Conservation (phyloP, 2,888 invertebrate genomes). For the Caenorhabditis macrosperma region DNA sequence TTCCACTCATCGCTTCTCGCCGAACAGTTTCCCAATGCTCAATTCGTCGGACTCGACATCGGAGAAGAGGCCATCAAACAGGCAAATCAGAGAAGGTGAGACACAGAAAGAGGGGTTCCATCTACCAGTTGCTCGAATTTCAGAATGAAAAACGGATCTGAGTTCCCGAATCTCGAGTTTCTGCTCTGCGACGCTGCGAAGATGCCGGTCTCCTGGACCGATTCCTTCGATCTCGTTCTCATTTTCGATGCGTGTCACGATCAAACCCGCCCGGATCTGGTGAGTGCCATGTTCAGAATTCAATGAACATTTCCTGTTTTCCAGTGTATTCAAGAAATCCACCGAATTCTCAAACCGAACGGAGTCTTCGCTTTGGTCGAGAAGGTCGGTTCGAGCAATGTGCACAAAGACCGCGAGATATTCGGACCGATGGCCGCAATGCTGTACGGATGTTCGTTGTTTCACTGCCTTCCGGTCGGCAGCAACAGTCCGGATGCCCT, state of each 20-base stretch:
- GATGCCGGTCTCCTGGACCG: slow-evolving; percentile 62
- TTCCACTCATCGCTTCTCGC: slow-evolving; percentile 54
- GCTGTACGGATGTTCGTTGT: slow-evolving; percentile 63
- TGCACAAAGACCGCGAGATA: slow-evolving; percentile 1
- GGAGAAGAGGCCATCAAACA: slow-evolving; percentile 56
- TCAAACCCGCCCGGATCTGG: slow-evolving; percentile 71
- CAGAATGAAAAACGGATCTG: neutral
- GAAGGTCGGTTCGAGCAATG: slow-evolving; percentile 63
- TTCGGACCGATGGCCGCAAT: slow-evolving; percentile 36
- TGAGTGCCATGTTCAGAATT: slow-evolving; percentile 10
- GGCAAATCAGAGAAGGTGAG: slow-evolving; percentile 43
- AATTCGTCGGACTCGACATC: slow-evolving; percentile 72
- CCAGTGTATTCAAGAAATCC: slow-evolving; percentile 69
- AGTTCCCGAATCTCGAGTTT: slow-evolving; percentile 64
- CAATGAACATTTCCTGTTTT: neutral
- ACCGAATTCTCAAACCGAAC: slow-evolving; percentile 71
- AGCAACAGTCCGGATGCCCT: slow-evolving; percentile 66
- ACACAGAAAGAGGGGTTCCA: neutral
- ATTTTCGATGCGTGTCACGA: slow-evolving; percentile 75
- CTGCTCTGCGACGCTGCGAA: slow-evolving; percentile 56
- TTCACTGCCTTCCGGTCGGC: slow-evolving; percentile 73
- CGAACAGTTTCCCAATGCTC: slow-evolving; percentile 64
- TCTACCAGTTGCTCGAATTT: neutral
- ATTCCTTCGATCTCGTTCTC: slow-evolving; percentile 67
- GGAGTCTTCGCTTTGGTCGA: slow-evolving; percentile 74